Evolutionary conservation across 2,888 invertebrate genomes (phyloP), one percentile per base, ranked within the genome.

Genomic region (Aporophyla lueneburgensis): DNA sequence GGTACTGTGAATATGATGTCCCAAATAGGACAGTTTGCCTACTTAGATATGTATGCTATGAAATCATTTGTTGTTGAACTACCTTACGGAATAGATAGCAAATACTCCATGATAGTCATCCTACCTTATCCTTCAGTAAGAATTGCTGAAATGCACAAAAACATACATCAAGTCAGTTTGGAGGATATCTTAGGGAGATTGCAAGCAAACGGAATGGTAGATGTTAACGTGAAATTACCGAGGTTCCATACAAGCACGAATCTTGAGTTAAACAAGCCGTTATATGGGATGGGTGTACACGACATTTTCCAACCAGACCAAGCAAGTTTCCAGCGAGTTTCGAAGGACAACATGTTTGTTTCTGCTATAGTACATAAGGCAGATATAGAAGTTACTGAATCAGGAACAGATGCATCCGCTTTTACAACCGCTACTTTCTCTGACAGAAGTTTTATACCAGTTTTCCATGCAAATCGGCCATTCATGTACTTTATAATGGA

Each of bases 1-100:
- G 97, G 97, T 0, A 92, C 95, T 80, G 98, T 98, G 0, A 97
- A 97, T 76, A 98, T 98, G 98, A 98, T 99, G 98, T 97, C 96
- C 81, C 97, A 97, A 85, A 95, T 96, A 82, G 97, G 96, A 0
- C 92, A 95, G 62, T 97, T 97, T 68, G 96, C 97, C 0, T 98
- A 97, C 89, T 96, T 97, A 0, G 96, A 97, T 78, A 94, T 97
- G 24, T 93, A 95, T 49, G 92, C 94, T 0, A 89, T 98, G 70
- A 96, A 97, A 65, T 97, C 97, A 1, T 97, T 97, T 83, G 97
- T 97, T 0, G 89, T 98, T 0, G 98, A 98, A 88, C 89, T 98
- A 69, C 98, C 98, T 0, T 98, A 98, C 86, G 97, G 98, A 69
- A 93, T 94, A n/a, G 97, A 94, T 51, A 91, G 90, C 0, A 95